Conservation (phyloP, 2,888 invertebrate species). For the Clitarchus hookeri region DNA sequence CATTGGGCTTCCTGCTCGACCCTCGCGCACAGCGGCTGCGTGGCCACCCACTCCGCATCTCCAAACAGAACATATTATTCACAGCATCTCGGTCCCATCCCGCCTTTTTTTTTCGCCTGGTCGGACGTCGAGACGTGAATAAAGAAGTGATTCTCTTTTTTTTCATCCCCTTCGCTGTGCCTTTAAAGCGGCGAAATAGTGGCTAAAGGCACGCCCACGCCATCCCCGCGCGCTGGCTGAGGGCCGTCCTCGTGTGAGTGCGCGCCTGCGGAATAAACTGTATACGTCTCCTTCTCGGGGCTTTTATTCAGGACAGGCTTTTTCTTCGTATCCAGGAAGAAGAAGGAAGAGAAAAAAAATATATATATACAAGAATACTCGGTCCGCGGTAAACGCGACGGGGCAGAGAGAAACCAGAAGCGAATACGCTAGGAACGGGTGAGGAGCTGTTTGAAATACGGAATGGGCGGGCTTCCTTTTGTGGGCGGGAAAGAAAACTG, state of each 20-base stretch:
- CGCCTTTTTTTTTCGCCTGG: neutral
- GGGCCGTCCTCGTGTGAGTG: neutral
- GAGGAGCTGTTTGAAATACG: neutral
- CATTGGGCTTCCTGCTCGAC: neutral
- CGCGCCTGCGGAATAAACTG: neutral
- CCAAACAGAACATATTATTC: neutral
- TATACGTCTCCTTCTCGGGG: neutral
- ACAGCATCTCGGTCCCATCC: neutral
- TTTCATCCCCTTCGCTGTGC: neutral
- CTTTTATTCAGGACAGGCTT: neutral
- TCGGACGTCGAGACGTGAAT: neutral
- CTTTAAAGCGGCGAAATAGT: neutral
- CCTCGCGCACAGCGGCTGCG: neutral
- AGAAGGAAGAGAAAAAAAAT: neutral
- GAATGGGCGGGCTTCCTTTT: slow-evolving; percentile 8
- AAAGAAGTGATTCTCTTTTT: neutral
- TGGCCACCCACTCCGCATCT: neutral
- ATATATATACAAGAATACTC: neutral
- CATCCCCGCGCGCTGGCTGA: neutral
- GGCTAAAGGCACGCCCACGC: neutral
- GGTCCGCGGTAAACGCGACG: neutral
- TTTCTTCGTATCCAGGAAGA: slow-evolving; percentile 5
- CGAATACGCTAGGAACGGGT: neutral
- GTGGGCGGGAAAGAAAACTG: slow-evolving; percentile 2
- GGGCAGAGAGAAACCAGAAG: slow-evolving; percentile 2